Evolutionary conservation across 2,888 invertebrate species (phyloP), one percentile per base, ranked within the genome.

Genomic region (Pyralis farinalis): DNA sequence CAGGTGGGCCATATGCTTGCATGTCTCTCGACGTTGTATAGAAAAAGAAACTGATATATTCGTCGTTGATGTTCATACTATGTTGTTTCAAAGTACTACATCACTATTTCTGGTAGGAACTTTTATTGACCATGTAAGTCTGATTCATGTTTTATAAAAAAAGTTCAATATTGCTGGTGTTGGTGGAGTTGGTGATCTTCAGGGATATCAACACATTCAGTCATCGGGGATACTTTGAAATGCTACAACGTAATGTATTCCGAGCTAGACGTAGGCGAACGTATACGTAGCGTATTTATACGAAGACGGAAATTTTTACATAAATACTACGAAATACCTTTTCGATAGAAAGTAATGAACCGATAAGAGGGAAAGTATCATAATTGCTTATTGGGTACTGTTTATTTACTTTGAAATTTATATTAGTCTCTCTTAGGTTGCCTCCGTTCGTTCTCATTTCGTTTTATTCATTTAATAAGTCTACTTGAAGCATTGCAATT

Each of bases 401-500:
- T 30, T 37, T 37, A 30, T 37, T 37, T 37, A 31, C 30, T 37
- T 37, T 37, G 21, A 37, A 37, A 37, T 29, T 29, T 37, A 29
- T 16, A 37, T 37, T 8, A 25, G 8, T 25, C 25, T 25, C 3
- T 25, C 25, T 25, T n/a, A n/a, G 25, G 2, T n/a, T 25, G 25
- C 25, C 2, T 25, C 7, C 25, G 7, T n/a, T 39, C 42, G 44
- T 40, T 21, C 7, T 7, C 21, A 21, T 21, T 21, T 25, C 25
- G 25, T 25, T 25, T 25, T 7, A 7, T 1, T 7, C 25, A n/a
- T 25, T 25, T 25, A 25, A 16, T 16, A 16, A 16, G 16, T 16
- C 2, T 16, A 16, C 4, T 16, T 16, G 16, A 16, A 16, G 16
- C 3, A 16, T 16, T 4, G 16, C 16, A 44, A 48, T 46, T 53